Conservation (phyloP, 92 coral and sea anemone species). For the Porites evermanni region DNA sequence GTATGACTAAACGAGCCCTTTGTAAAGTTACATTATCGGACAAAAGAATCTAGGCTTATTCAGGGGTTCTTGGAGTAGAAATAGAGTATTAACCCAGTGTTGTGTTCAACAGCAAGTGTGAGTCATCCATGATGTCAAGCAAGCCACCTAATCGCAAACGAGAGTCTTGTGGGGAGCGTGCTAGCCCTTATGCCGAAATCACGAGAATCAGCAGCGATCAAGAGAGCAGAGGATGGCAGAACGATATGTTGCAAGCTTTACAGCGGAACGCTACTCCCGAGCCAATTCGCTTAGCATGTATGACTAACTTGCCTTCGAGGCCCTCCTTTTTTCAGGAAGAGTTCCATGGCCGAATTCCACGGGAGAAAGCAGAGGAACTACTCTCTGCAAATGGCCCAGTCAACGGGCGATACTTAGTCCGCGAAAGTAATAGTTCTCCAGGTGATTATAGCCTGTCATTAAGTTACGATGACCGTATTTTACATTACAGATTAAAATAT, state of each 20-base stretch:
- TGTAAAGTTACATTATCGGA: not conserved
- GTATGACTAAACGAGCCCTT: not conserved
- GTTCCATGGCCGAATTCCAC: slow-evolving; percentile 90
- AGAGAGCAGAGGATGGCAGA: slow-evolving; percentile 80
- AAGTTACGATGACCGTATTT: slow-evolving; percentile 85
- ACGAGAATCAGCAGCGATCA: slow-evolving; percentile 10
- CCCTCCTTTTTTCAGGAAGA: slow-evolving; percentile 92
- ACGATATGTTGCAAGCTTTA: slow-evolving; percentile 83
- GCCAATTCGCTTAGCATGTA: slow-evolving; percentile 2
- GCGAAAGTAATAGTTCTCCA: slow-evolving; percentile 92
- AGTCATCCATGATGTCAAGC: slow-evolving; percentile 24
- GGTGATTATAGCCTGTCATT: slow-evolving; percentile 95
- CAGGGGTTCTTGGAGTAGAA: not conserved
- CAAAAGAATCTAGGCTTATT: not conserved
- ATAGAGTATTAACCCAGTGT: not conserved
- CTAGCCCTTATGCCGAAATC: slow-evolving; percentile 33
- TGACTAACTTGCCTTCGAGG: slow-evolving; percentile 85
- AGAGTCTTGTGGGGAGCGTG: not conserved
- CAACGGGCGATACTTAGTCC: slow-evolving; percentile 93
- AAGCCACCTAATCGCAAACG: slow-evolving; percentile 29
- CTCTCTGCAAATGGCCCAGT: slow-evolving; percentile 78
- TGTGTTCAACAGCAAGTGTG: not conserved
- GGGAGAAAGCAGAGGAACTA: slow-evolving; percentile 91
- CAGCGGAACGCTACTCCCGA: slow-evolving; percentile 72
- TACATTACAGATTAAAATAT: slow-evolving; percentile 87